Evolutionary conservation across 2,113 vertebrate genomes (phyloP).

Genomic region (Notarius quadriscutis): DNA sequence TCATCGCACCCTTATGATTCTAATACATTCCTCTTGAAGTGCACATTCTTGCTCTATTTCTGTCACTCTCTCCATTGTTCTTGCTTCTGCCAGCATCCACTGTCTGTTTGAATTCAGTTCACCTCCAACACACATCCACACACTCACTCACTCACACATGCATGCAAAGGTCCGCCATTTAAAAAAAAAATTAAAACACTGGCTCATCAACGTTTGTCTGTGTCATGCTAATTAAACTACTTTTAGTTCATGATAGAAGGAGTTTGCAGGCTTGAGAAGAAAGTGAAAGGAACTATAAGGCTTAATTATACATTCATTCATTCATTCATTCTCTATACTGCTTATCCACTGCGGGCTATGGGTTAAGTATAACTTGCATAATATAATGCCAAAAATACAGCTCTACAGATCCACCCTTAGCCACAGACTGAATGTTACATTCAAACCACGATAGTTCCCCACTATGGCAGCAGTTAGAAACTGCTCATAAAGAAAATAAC

Average conservation of each 20-base stretch:
- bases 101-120: conserved; percentile 8
- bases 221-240: conserved; percentile 43
- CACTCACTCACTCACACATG: neutral
- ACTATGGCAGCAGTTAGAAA: neutral
- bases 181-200: conserved; percentile 20
- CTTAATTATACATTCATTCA: neutral
- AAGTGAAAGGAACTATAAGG: neutral
- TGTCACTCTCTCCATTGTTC: neutral
- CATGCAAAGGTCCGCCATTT: conserved; percentile 20
- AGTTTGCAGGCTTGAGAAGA: neutral
- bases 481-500: neutral
- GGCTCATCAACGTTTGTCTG: conserved; percentile 40
- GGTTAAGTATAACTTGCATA: neutral
- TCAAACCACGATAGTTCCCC: neutral
- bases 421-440: conserved; percentile 2
- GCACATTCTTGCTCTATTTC: neutral
- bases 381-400: conserved; percentile 7
- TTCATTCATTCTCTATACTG: too few relatives aligned
- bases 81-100: neutral
- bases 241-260: conserved; percentile 22
- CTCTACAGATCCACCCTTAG: neutral
- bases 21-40: neutral
- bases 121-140: neutral
- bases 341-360: too few relatives aligned
- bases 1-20: neutral